Evolutionary conservation across 64 coral and sea anemone genomes (phyloP), one percentile per base, ranked within the genome.

Genomic region (Porites lutea): DNA sequence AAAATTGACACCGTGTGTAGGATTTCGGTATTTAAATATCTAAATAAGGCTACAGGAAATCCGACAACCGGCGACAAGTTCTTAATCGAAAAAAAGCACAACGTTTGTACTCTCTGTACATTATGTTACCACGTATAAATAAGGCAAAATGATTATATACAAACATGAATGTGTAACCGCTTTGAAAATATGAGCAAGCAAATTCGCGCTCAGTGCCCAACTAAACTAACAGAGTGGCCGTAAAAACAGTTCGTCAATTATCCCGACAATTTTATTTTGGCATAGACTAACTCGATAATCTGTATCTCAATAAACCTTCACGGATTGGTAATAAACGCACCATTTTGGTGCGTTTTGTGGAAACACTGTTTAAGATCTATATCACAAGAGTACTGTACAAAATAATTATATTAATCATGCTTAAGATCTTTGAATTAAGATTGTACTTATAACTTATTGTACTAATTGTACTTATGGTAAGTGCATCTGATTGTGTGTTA

Each of bases 51-150:
- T 84, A 84, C 44, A 21, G 18, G 61, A 84, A 84, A 52, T 68
- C 18, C 45, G 46, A 20, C 59, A 52, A 66, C 63, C n/a, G 69
- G 45, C 18, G 81, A 13, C 18, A 49, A 68, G 53, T 61, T 82
- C 57, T n/a, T 14, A 82, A 20, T 82, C 22, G 12, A 6, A 82
- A 65, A 63, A 44, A 82, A 82, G 79, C 59, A 82, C 44, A n/a
- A 68, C 47, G 48, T 60, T 21, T 67, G 59, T 52, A 84, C 43
- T 67, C 15, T 84, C 67, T 84, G 46, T 69, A 84, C 81, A 84
- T n/a, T 47, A 68, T 84, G 69, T 84, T 51, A 84, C 51, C 81
- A 84, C 61, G 81, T 84, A 84, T 84, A 84, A 84, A 84, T 84
- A 84, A 69, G 61, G 16, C 45, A 84, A 80, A 84, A 84, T 69